Evolutionary conservation across 2,888 invertebrate species (phyloP).

Genomic region (Branchellion lobata): DNA sequence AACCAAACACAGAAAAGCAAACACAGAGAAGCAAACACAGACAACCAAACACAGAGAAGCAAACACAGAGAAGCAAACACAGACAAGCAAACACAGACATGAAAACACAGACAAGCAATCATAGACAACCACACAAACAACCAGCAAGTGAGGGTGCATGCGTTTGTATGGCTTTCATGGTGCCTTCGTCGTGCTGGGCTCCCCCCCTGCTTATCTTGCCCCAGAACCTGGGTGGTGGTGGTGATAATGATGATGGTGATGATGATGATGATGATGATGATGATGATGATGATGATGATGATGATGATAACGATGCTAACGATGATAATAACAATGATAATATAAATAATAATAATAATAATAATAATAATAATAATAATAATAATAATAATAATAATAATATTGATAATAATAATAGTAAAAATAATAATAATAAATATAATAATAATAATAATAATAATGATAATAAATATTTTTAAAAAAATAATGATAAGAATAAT

Average conservation of each 20-base stretch:
- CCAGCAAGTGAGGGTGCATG: background rate
- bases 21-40: too few species aligned
- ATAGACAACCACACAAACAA: too few species aligned
- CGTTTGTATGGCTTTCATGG: background rate
- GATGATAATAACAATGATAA: background rate
- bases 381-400: background rate
- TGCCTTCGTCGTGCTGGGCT: background rate
- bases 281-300: constrained; percentile 42
- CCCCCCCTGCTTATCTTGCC: background rate
- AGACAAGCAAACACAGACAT: too few species aligned
- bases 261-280: constrained; percentile 34
- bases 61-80: too few species aligned
- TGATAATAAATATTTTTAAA: background rate
- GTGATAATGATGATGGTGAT: constrained; percentile 26
- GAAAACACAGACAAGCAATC: too few species aligned
- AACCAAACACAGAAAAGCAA: too few species aligned
- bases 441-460: background rate
- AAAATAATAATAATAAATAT: background rate
- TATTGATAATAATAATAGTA: background rate
- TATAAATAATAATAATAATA: background rate
- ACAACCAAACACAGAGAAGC: too few species aligned
- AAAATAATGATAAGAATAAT: too few species aligned
- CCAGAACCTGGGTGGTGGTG: background rate
- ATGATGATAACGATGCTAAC: constrained; percentile 40
- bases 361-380: constrained; percentile 13